These are phyloP conservation scores for Erythrocercus mccallii DNA, from an alignment of 2,113 vertebrate species.

Conservation along the genomic window DNA sequence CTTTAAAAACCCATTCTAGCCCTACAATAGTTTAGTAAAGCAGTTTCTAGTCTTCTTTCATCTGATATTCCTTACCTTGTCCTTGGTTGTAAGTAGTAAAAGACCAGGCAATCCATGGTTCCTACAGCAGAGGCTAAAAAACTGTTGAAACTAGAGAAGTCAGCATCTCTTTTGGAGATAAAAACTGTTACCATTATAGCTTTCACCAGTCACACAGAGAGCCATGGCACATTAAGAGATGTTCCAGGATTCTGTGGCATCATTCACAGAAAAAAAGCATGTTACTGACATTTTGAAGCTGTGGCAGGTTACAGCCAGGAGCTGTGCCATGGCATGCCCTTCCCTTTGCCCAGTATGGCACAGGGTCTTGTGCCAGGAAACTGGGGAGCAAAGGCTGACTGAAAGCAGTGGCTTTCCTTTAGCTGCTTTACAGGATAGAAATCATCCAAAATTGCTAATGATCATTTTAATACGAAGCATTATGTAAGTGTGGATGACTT, in stretches of 20 bases:
- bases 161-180: background rate
- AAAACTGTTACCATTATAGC: background rate
- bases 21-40: background rate
- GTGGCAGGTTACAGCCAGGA: background rate
- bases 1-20: background rate
- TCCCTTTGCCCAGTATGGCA: background rate
- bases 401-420: background rate
- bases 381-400: background rate
- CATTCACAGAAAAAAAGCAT: background rate
- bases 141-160: background rate
- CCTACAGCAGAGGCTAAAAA: background rate
- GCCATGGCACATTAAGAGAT: background rate
- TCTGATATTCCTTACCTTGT: background rate
- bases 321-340: fast-evolving
- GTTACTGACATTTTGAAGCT: background rate
- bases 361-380: background rate
- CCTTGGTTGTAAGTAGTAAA: background rate
- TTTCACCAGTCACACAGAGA: background rate
- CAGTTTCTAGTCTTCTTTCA: background rate
- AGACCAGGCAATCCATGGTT: background rate
- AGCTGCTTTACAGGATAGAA: background rate
- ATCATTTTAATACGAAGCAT: background rate
- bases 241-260: background rate
- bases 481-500: constrained; percentile 13
- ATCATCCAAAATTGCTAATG: background rate